Conservation (phyloP, 2,888 invertebrate species). For the Nomada ruficornis region DNA sequence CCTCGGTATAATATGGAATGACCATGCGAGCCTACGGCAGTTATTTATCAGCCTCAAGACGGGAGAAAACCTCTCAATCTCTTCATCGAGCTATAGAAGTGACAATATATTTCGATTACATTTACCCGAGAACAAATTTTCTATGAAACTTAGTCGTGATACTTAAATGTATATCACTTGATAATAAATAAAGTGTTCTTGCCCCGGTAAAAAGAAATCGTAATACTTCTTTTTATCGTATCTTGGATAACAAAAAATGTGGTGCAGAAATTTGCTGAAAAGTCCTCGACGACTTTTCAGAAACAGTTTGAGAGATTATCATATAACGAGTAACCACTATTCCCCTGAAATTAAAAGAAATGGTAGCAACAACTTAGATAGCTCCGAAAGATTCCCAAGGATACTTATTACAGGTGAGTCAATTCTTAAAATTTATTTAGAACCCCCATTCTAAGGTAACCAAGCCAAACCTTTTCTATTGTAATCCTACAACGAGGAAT, state of each 20-base stretch:
- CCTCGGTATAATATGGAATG: conserved; percentile 65
- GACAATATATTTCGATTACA: not conserved
- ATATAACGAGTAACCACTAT: conserved; percentile 4
- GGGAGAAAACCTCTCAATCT: conserved; percentile 26
- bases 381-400: conserved; percentile 83
- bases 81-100: not conserved
- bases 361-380: conserved; percentile 23
- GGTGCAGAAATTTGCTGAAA: conserved; percentile 33
- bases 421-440: conserved; percentile 48
- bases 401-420: conserved; percentile 86
- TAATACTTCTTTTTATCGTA: not conserved
- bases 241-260: conserved; percentile 36
- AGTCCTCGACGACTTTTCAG: conserved; percentile 19
- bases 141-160: no score
- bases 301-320: conserved; percentile 12
- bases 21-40: conserved; percentile 66
- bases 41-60: conserved; percentile 62
- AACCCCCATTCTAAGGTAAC: not conserved
- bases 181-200: not conserved
- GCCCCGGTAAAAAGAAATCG: not conserved
- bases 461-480: not conserved
- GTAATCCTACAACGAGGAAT: not conserved
- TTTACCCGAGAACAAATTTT: not conserved
- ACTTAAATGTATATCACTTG: no score
- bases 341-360: conserved; percentile 32